A percentile compares a stretch with the other conserved stretches of the same genome.
phyloP scores from a whole-genome alignment of 2,888 invertebrate species.

The Eucera pruinosa region DNA sequence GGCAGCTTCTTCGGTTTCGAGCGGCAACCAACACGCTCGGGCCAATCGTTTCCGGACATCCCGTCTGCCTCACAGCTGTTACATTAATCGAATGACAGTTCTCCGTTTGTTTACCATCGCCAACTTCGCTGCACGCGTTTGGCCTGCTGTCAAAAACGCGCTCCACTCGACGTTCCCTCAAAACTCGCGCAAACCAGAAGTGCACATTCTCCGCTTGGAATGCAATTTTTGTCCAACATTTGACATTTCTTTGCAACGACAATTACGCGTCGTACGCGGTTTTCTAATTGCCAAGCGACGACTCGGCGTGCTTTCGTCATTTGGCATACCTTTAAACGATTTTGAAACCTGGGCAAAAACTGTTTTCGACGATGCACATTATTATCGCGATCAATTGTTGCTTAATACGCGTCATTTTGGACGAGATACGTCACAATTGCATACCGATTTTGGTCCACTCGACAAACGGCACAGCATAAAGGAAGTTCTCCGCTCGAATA shows the following conservation, averaged over 20 bases:
- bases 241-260: too few species aligned
- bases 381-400: not conserved
- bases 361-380: not conserved
- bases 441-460: slow-evolving; percentile 1
- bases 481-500: not conserved
- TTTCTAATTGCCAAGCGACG: too few species aligned
- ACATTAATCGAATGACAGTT: slow-evolving; percentile 75
- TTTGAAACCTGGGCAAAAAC: not conserved
- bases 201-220: too few species aligned
- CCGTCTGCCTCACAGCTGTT: slow-evolving; percentile 75
- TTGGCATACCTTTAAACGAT: not conserved
- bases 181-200: not conserved
- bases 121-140: slow-evolving; percentile 9
- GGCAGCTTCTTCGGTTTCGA: slow-evolving; percentile 58
- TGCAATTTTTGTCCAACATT: too few species aligned
- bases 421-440: not conserved
- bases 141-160: not conserved
- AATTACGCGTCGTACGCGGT: too few species aligned
- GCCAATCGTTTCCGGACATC: slow-evolving; percentile 20
- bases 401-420: too few species aligned
- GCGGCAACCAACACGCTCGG: slow-evolving; percentile 32
- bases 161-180: not conserved
- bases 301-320: not conserved
- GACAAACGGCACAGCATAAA: not conserved
- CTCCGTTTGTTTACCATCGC: slow-evolving; percentile 77